Conservation (phyloP, 2,888 invertebrate species). For the Pristionchus exspectatus region DNA sequence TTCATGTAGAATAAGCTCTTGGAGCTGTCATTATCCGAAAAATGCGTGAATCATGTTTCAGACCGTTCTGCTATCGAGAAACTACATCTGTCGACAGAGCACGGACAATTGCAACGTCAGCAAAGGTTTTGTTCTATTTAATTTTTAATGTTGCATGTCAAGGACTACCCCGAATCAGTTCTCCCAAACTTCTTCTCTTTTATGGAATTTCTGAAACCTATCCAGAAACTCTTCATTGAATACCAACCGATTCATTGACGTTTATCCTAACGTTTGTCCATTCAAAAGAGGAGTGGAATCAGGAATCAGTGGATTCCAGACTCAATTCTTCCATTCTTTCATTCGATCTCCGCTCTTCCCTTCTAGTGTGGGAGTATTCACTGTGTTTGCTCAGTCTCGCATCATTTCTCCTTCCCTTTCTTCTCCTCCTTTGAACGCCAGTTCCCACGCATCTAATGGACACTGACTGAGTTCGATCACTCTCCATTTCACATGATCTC, state of each 20-base stretch:
- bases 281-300: too few relatives aligned
- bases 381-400: slow-evolving; percentile 19
- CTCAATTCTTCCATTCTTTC: background rate
- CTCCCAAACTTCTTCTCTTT: background rate
- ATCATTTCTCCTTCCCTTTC: background rate
- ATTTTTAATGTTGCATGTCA: background rate
- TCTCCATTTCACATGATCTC: background rate
- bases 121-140: background rate
- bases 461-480: background rate
- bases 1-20: background rate
- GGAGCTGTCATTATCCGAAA: too few relatives aligned
- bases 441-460: slow-evolving; percentile 27
- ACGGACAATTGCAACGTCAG: slow-evolving; percentile 31
- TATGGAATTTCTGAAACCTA: background rate
- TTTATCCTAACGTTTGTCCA: too few relatives aligned
- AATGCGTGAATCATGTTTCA: background rate
- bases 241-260: too few relatives aligned
- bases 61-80: background rate
- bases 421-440: background rate
- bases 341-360: slow-evolving; percentile 2
- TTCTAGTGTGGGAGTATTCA: background rate
- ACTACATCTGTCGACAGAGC: slow-evolving; percentile 44
- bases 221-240: background rate
- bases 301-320: too few relatives aligned
- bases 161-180: background rate